A percentile compares a stretch with the other conserved stretches of the same genome.
Evolutionary conservation across 2,888 invertebrate species (phyloP).

Genomic region (Siphonodentalium dalli): DNA sequence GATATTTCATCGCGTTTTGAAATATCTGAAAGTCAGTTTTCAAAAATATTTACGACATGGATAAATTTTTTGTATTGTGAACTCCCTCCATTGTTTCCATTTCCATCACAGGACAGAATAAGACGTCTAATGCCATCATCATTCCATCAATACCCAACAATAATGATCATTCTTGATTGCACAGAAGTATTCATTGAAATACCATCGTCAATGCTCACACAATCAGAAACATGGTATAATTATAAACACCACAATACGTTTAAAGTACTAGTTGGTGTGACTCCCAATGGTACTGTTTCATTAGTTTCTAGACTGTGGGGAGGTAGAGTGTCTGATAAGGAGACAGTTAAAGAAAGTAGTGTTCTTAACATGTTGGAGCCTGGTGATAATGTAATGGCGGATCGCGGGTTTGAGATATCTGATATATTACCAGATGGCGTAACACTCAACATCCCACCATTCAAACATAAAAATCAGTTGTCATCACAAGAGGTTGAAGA

Average conservation of each 20-base stretch:
- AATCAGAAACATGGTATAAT: slow-evolving; percentile 7
- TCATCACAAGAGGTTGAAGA: slow-evolving; percentile 3
- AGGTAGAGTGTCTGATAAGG: slow-evolving; percentile 23
- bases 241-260: slow-evolving; percentile 27
- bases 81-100: no score
- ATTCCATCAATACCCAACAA: no score
- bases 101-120: no score
- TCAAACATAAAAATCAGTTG: slow-evolving; percentile 24
- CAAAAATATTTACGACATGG: no score
- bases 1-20: no score
- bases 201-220: slow-evolving; percentile 5
- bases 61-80: no score
- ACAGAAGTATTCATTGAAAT: slow-evolving; percentile 10
- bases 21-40: no score
- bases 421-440: slow-evolving; percentile 16
- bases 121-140: no score
- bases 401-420: slow-evolving; percentile 21
- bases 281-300: slow-evolving; percentile 23
- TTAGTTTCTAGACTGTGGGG: slow-evolving; percentile 27
- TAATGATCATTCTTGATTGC: no score
- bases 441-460: slow-evolving; percentile 11
- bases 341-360: slow-evolving; percentile 11
- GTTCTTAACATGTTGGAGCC: slow-evolving; percentile 12
- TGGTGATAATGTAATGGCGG: slow-evolving; percentile 27
- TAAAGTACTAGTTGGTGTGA: slow-evolving; percentile 24